phyloP scores from a whole-genome alignment of 2,888 invertebrate species.

The Geophilus truncorum region DNA sequence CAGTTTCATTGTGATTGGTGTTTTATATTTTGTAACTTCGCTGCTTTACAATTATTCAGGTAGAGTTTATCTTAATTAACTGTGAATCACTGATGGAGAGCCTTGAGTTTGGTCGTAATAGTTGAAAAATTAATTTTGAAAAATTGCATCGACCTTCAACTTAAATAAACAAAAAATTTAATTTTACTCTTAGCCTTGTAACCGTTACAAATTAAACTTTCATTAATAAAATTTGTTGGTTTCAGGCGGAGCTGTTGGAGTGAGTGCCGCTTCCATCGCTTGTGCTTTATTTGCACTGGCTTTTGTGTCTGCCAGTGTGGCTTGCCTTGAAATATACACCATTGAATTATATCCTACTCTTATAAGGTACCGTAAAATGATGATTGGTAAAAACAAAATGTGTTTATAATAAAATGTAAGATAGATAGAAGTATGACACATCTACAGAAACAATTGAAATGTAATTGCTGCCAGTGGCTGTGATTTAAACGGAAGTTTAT shows the following conservation, averaged over 20 bases:
- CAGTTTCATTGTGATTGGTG: not conserved
- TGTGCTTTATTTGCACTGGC: constrained; percentile 29
- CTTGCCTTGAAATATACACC: constrained; percentile 23
- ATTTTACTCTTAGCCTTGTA: not conserved
- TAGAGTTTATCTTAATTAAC: no score
- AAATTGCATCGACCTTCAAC: not conserved
- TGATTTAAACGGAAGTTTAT: no score
- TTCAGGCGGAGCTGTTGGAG: not conserved
- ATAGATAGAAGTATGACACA: no score
- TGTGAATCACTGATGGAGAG: no score
- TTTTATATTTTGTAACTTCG: constrained; percentile 22
- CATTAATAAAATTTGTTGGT: not conserved
- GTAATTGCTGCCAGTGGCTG: no score
- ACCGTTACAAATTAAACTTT: not conserved
- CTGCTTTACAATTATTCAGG: constrained; percentile 30
- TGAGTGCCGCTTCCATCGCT: constrained; percentile 3
- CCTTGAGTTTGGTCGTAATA: no score
- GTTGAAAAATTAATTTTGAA: no score
- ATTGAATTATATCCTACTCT: constrained; percentile 31
- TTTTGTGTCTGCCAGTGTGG: not conserved
- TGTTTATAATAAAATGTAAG: no score
- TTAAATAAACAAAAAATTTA: not conserved
- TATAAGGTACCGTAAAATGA: no score
- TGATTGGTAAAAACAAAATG: no score
- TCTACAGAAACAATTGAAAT: no score